Conservation (phyloP, 2,797 vertebrate genomes). For the Hozukius guyotensis region DNA sequence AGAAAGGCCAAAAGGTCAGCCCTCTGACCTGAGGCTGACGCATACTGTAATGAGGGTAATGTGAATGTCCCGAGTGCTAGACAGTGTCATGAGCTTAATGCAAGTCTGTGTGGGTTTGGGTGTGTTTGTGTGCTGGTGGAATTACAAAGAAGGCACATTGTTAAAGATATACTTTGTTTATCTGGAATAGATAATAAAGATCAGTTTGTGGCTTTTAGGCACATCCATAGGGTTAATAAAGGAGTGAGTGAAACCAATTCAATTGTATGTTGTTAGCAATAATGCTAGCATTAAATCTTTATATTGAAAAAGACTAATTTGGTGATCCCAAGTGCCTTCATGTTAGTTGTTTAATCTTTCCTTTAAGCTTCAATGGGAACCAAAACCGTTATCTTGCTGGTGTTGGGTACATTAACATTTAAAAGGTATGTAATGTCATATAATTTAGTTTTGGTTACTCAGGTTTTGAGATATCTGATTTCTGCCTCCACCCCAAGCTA, state of each 20-base stretch:
- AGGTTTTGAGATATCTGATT: background rate
- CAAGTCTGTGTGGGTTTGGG: background rate
- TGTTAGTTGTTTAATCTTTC: background rate
- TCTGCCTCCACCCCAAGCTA: background rate
- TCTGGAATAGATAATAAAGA: background rate
- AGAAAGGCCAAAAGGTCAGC: background rate
- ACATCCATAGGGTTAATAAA: background rate
- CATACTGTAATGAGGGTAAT: constrained; percentile 11
- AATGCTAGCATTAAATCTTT: background rate
- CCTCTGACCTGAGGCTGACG: background rate
- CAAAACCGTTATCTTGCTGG: background rate
- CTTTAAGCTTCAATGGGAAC: background rate
- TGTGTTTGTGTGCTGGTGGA: background rate
- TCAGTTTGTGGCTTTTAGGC: background rate
- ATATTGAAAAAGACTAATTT: background rate
- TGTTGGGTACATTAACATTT: background rate
- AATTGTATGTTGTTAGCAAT: background rate
- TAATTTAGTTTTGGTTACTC: background rate
- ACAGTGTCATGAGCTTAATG: background rate
- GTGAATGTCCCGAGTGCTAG: constrained; percentile 5
- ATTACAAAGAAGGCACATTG: background rate
- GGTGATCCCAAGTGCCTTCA: background rate
- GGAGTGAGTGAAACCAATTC: background rate
- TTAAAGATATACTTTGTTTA: background rate
- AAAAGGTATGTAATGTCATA: background rate